Evolutionary conservation across 2,113 vertebrate species (phyloP).

Genomic region (Halcyon malimbica): DNA sequence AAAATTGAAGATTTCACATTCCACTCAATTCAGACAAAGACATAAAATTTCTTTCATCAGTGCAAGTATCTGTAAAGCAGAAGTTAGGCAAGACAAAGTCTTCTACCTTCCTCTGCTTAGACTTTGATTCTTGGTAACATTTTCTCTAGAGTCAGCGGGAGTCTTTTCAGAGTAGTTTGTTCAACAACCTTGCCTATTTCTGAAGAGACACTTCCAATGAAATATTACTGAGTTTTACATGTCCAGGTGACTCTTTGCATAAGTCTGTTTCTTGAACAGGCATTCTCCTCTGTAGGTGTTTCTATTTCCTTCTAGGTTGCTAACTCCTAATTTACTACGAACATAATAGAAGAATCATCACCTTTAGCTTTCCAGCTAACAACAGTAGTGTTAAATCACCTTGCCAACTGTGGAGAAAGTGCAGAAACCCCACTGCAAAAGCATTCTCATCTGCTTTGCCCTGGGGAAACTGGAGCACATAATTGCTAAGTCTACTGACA

Average conservation of each 20-base stretch:
- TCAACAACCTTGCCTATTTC: not conserved
- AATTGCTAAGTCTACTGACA: fast-evolving
- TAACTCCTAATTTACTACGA: not conserved
- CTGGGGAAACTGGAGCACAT: not conserved
- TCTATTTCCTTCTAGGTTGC: not conserved
- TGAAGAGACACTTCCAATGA: not conserved
- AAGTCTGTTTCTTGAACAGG: not conserved
- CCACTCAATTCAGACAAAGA: not conserved
- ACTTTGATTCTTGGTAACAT: not conserved
- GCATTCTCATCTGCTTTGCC: not conserved
- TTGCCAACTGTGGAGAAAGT: not conserved
- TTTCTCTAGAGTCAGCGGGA: not conserved
- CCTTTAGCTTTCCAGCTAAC: not conserved
- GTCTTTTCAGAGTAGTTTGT: not conserved
- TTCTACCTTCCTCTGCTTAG: not conserved
- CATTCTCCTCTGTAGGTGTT: not conserved
- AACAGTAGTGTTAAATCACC: not conserved
- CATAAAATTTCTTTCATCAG: not conserved
- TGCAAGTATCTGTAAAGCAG: not conserved
- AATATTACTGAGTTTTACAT: not conserved
- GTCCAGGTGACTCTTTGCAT: not conserved
- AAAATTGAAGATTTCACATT: not conserved
- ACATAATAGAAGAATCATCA: not conserved
- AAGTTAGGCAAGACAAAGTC: not conserved
- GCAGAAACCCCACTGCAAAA: not conserved